Conservation (phyloP, 2,113 vertebrate genomes). For the Periophthalmodon schlosseri region DNA sequence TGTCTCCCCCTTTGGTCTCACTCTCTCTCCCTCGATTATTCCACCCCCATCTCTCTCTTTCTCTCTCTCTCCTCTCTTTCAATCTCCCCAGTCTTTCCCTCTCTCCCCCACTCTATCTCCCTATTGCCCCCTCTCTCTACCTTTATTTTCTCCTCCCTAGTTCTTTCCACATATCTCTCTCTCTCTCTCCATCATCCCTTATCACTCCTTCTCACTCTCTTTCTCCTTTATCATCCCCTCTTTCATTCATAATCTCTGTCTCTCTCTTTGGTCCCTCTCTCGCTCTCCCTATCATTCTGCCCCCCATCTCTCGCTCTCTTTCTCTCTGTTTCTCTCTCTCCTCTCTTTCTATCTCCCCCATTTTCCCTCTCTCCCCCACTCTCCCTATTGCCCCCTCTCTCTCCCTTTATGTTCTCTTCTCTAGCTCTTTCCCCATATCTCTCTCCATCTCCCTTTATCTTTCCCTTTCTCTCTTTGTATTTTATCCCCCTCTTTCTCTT, state of each 20-base stretch:
- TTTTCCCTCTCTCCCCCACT: constrained; percentile 32
- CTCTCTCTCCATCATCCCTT: too few relatives aligned
- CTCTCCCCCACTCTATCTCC: too few relatives aligned
- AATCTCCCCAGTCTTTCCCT: too few relatives aligned
- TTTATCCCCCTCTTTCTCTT: not conserved
- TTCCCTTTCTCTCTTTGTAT: not conserved
- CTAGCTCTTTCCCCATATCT: constrained; percentile 1
- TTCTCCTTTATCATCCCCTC: not conserved
- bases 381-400: not conserved
- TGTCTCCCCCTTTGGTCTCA: too few relatives aligned
- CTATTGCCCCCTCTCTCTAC: not conserved
- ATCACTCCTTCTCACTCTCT: not conserved
- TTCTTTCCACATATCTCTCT: not conserved
- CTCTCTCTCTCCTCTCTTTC: not conserved
- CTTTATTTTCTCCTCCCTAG: not conserved
- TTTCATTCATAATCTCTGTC: not conserved
- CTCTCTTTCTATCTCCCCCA: constrained; percentile 35
- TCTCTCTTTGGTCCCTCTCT: constrained; percentile 27
- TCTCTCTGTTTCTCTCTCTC: constrained; percentile 22
- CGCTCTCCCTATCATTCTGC: not conserved
- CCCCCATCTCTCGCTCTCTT: constrained; percentile 11
- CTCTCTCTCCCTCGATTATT: not conserved
- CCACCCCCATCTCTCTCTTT: not conserved
- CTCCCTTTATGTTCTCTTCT: not conserved
- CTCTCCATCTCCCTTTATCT: constrained; percentile 41